Evolutionary conservation across 30 jellyfish, hydroid and myxozoan genomes (phyloP), one percentile per base, ranked within the genome.

Genomic region (Hydractinia symbiolongicarpus): DNA sequence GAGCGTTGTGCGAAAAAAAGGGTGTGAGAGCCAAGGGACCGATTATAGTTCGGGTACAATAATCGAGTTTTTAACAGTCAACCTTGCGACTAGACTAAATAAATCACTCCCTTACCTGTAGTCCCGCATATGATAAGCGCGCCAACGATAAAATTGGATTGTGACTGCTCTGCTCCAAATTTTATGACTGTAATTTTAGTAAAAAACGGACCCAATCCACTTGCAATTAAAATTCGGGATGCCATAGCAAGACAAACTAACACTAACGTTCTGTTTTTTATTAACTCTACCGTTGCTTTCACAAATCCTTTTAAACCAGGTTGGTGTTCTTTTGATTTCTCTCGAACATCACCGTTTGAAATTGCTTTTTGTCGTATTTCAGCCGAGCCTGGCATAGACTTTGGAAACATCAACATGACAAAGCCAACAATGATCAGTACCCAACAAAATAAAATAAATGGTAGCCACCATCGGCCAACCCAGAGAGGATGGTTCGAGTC

Each of bases 401-500:
- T 75, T 69, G 95, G 95, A 54, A 77, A 86, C 77, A 70, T 67
- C 70, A 86, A 55, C 13, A 81, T 8, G 21, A 86, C 5, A 8
- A 79, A 21, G 55, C 74, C 87, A 66, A 55, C 49, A 10, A 86
- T 15, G 44, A 81, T 44, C 9, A 72, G 51, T 40, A 86, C 55
- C 53, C 88, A 66, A 51, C 78, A 61, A 10, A 78, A 78, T 1
- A 60, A 15, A 4, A 79, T 55, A 67, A 86, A 86, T 62, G 90
- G 84, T 6, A 54, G 74, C 95, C 95, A 86, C 95, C 95, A 86
- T 5, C 90, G 90, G 0, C 95, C 95, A 50, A 86, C 69, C 90
- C 90, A 86, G 21, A 76, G 79, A 9, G 88, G 90, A 53, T 78
- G 84, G 55, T 52, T 14, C 49, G 73, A 64, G 21, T 21, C 57